Percentiles rank a stretch among this genome's conserved stretches.
These are phyloP conservation scores for Cremastinae sp. DNA, from an alignment of 2,888 invertebrate species.

Conservation along the genomic window DNA sequence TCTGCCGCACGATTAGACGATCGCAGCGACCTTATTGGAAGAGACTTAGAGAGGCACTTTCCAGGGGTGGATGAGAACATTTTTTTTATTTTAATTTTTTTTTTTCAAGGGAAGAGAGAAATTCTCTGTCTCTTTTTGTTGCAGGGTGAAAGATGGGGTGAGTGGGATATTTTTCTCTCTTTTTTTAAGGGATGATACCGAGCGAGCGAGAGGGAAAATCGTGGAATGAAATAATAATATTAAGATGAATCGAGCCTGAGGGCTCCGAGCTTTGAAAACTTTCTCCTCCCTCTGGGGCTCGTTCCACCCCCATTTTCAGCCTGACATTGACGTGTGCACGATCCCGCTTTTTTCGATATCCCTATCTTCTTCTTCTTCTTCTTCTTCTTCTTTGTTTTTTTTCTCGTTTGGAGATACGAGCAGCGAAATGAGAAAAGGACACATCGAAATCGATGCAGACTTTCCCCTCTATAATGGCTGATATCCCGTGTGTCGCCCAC, in stretches of 20 bases:
- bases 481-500: too few relatives aligned
- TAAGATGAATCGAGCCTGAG: conserved; percentile 76
- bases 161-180: too few relatives aligned
- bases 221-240: conserved; percentile 80
- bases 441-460: too few relatives aligned
- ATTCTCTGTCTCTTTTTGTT: too few relatives aligned
- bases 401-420: too few relatives aligned
- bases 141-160: too few relatives aligned
- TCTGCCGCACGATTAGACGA: conserved; percentile 56
- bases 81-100: too few relatives aligned
- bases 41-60: conserved; percentile 48
- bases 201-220: conserved; percentile 67
- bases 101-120: not conserved
- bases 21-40: conserved; percentile 30
- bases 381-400: conserved; percentile 3
- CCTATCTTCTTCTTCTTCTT: conserved; percentile 12
- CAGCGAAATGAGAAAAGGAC: too few relatives aligned
- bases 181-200: not conserved
- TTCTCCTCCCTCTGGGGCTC: conserved; percentile 50
- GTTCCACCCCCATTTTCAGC: conserved; percentile 37
- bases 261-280: conserved; percentile 55
- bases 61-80: not conserved
- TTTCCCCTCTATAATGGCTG: too few relatives aligned
- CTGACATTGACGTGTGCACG: conserved; percentile 73
- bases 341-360: conserved; percentile 49